Percentiles rank a stretch among this genome's conserved stretches.
These are phyloP conservation scores for Cydia amplana DNA, from an alignment of 1,140 invertebrate genomes.

Conservation along the genomic window DNA sequence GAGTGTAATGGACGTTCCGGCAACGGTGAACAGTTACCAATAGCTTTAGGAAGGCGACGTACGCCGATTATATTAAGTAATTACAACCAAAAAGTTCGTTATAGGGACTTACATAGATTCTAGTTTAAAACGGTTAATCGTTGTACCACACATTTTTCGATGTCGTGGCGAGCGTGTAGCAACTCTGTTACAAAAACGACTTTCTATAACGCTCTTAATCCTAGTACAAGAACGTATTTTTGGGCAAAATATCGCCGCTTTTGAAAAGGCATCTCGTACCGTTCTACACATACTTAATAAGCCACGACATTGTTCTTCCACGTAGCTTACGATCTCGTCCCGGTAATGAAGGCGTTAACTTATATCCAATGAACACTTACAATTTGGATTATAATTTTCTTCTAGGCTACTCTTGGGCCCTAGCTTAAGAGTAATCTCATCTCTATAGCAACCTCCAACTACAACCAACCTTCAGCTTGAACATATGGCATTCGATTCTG, in stretches of 20 bases:
- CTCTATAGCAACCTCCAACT: neutral
- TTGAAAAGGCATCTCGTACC: neutral
- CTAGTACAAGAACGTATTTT: neutral
- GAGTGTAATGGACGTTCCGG: conserved; percentile 72
- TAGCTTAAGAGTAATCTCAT: neutral
- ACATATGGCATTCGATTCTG: neutral
- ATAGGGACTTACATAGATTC: conserved; percentile 77
- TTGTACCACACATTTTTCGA: conserved; percentile 20
- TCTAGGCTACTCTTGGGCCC: neutral
- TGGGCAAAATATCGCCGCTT: neutral
- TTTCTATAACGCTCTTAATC: neutral
- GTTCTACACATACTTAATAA: conserved; percentile 16
- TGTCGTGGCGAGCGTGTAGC: conserved; percentile 17
- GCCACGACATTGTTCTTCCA: conserved; percentile 14
- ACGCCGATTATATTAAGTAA: conserved; percentile 70
- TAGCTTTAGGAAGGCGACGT: conserved; percentile 63
- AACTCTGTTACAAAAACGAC: neutral
- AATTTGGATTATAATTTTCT: conserved; percentile 2
- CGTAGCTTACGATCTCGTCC: conserved; percentile 23
- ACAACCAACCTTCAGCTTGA: neutral
- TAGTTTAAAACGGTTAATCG: conserved; percentile 51
- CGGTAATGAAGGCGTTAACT: conserved; percentile 14
- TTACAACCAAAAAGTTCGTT: conserved; percentile 79
- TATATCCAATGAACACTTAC: conserved; percentile 8
- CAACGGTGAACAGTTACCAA: conserved; percentile 79